These are phyloP conservation scores for Aplocera efformata DNA, from an alignment of 2,888 invertebrate genomes.

Conservation along the genomic window DNA sequence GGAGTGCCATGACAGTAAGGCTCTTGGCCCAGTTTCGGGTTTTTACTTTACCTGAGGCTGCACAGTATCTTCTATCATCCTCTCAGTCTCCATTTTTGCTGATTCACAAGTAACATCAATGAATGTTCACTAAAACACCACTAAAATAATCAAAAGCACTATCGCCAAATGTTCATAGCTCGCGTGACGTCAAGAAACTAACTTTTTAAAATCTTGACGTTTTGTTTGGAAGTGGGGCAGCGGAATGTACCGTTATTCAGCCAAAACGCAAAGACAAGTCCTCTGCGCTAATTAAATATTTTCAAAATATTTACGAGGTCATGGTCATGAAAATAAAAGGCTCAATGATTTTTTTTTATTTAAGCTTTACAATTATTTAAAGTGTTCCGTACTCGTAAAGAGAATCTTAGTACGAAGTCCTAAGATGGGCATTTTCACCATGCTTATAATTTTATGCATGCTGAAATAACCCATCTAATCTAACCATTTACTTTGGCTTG, in stretches of 20 bases:
- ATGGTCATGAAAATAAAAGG: too few species aligned
- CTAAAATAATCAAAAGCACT: conserved; percentile 59
- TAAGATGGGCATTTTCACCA: too few species aligned
- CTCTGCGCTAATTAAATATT: background rate
- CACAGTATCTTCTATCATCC: conserved; percentile 88
- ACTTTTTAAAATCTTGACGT: conserved; percentile 35
- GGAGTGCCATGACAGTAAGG: conserved; percentile 67
- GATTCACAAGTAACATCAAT: conserved; percentile 81
- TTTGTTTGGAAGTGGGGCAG: conserved; percentile 12
- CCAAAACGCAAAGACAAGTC: conserved; percentile 2
- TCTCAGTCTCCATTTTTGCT: conserved; percentile 96
- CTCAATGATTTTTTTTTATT: too few species aligned
- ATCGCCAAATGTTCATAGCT: conserved; percentile 65
- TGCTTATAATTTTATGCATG: too few species aligned
- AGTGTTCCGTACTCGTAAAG: too few species aligned
- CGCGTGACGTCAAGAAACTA: conserved; percentile 71
- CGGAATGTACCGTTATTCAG: conserved; percentile 22
- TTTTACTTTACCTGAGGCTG: conserved; percentile 64
- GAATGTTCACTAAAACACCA: conserved; percentile 62
- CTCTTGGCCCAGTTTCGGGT: conserved; percentile 61
- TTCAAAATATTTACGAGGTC: too few species aligned
- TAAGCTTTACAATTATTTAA: too few species aligned
- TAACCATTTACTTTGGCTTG: too few species aligned
- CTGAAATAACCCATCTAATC: too few species aligned
- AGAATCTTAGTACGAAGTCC: too few species aligned